Evolutionary conservation across 2,888 invertebrate genomes (phyloP).

Genomic region (Agrotis clavis): DNA sequence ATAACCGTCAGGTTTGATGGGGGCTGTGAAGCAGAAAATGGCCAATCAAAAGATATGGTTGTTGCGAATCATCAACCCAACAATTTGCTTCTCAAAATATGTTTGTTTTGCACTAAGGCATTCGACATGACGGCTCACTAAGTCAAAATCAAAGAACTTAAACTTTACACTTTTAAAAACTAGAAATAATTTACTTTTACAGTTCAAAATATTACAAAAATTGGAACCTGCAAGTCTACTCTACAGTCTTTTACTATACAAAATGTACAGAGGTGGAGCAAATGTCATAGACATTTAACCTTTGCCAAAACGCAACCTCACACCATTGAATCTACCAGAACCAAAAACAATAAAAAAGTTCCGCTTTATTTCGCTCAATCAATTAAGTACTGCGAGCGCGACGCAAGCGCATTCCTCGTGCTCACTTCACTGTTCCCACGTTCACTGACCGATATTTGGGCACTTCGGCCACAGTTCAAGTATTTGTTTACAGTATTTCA

Average conservation of each 20-base stretch:
- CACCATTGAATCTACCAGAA: conserved; percentile 11
- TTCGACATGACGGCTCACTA: not conserved
- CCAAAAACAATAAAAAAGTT: conserved; percentile 48
- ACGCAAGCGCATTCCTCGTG: conserved; percentile 60
- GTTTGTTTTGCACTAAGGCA: not conserved
- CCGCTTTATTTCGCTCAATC: conserved; percentile 62
- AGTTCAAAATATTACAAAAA: no score
- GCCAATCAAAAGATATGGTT: not conserved
- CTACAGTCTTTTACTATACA: no score
- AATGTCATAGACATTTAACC: conserved; percentile 10
- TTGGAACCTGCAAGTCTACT: no score
- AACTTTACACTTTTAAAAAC: no score
- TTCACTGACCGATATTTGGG: conserved; percentile 77
- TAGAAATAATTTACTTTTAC: no score
- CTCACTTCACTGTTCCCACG: conserved; percentile 77
- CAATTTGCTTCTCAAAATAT: not conserved
- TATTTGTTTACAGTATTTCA: not conserved
- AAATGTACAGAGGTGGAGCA: no score
- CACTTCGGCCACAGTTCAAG: conserved; percentile 7
- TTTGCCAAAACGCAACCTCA: not conserved
- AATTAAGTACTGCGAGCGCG: conserved; percentile 56
- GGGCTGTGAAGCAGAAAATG: conserved; percentile 1
- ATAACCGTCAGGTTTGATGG: conserved; percentile 23
- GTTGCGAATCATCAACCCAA: not conserved
- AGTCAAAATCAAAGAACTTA: not conserved